Conservation (phyloP, 2,888 invertebrate species). For the Aleiodes alternator region DNA sequence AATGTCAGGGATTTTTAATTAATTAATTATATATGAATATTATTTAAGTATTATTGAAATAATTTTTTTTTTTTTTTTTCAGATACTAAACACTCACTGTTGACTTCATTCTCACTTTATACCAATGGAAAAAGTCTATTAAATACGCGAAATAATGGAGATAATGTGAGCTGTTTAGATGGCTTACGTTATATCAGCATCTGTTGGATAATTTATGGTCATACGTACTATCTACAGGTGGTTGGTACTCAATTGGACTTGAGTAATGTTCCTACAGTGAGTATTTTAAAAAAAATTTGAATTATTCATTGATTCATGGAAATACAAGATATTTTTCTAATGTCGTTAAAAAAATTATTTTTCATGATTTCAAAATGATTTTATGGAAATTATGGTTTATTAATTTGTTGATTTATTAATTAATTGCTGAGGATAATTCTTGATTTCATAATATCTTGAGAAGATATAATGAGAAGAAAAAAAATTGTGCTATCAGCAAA, state of each 20-base stretch:
- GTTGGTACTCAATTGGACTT: slow-evolving; percentile 62
- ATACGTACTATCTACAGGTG: slow-evolving; percentile 65
- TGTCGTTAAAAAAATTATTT: not conserved
- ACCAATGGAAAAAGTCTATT: slow-evolving; percentile 70
- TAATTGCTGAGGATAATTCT: too few species aligned
- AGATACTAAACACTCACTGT: slow-evolving; percentile 51
- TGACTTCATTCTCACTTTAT: slow-evolving; percentile 72
- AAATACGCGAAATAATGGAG: slow-evolving; percentile 55
- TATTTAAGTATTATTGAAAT: too few species aligned
- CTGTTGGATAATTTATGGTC: slow-evolving; percentile 72
- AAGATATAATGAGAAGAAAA: too few species aligned
- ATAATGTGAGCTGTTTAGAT: slow-evolving; percentile 71
- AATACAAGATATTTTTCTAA: not conserved
- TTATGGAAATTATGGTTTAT: too few species aligned
- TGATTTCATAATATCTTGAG: too few species aligned
- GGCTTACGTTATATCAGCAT: slow-evolving; percentile 74
- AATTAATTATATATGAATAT: too few species aligned
- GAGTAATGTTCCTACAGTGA: slow-evolving; percentile 59
- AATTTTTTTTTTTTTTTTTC: slow-evolving; percentile 19
- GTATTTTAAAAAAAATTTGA: slow-evolving; percentile 11
- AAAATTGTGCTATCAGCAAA: too few species aligned
- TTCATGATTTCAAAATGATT: too few species aligned
- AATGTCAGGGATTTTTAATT: slow-evolving; percentile 26
- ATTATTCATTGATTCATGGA: not conserved
- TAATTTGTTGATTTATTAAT: too few species aligned